A percentile compares a stretch with the other conserved stretches of the same genome.
Conservation (phyloP, 2,888 invertebrate species). For the Drosophila falleni region DNA sequence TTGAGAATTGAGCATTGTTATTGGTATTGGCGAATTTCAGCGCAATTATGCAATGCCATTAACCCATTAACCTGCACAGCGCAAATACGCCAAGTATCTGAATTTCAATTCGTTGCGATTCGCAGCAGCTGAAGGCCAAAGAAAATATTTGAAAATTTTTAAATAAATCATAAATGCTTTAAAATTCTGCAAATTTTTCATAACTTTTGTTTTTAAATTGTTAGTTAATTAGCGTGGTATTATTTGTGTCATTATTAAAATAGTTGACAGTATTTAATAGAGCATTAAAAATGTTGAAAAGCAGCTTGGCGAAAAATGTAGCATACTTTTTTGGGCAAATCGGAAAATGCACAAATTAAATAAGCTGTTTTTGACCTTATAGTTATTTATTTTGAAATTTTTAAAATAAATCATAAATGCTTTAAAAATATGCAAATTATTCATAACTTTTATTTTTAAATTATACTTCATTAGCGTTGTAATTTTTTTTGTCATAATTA, state of each 20-base stretch:
- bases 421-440: not conserved
- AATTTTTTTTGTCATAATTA: not conserved
- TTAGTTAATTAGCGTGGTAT: not conserved
- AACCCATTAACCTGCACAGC: conserved; percentile 71
- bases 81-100: conserved; percentile 13
- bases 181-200: not conserved
- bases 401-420: not conserved
- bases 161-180: not conserved
- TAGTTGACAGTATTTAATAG: not conserved
- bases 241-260: not conserved
- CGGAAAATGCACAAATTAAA: not conserved
- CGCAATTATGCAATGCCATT: conserved; percentile 77
- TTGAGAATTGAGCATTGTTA: not conserved
- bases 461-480: not conserved
- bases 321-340: not conserved
- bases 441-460: not conserved
- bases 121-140: not conserved
- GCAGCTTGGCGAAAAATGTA: not conserved
- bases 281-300: not conserved
- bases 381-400: not conserved
- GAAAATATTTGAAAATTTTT: not conserved
- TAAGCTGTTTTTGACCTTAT: not conserved
- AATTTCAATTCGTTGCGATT: not conserved
- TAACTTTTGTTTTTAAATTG: not conserved
- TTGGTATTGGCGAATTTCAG: conserved; percentile 42